Base-by-base conservation (phyloP, 2,888 invertebrate species). In the Drosophila tanythrix region DNA sequence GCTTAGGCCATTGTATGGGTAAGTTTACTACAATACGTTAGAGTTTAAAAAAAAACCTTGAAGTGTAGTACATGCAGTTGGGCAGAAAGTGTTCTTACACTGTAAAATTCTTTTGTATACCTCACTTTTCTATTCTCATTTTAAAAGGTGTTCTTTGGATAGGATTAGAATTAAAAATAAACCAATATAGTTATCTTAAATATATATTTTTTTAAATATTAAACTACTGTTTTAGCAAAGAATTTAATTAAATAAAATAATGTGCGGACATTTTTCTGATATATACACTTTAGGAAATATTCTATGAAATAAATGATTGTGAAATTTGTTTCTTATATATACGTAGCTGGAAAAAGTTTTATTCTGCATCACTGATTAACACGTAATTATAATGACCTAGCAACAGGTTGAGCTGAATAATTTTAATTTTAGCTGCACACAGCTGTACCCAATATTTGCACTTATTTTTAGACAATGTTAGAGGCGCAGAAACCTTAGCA, bases 1-100 rank as follows among this genome's bases (percentile, higher is more conserved):
- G 93, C 93, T 92, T 93, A 93, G 92, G 93, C 92, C 94, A 90
- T 94, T 94, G 94, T 94, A 94, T 94, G 94, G 94, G 94, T 94
- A 92, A 94, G 94, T 93, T 55, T 55, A 48, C 8, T 13, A 27
- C 46, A 46, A 29, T 52, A 40, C n/a, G 18, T 38, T 46, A 3
- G 46, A 8, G 21, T 15, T 25, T 13, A 4, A 6, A 21, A 46
- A 11, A 25, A 8, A 25, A 25, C 46, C 4, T 13, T 46, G 25
- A 2, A 25, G 25, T 25, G 25, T 15, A 25, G 13, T 15, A 46
- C 46, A 15, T 46, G 4, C 15, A 46, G 15, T 8, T 3, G 8
- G 8, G 2, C 15, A 25, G 8, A 46, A 18, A 46, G 18, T 18
- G 4, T n/a, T 18, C 3, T 38, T 0, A 0, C 6, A 46, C 21